Evolutionary conservation across 2,113 vertebrate species (phyloP), one percentile per base, ranked within the genome.

Genomic region (Macquaria australasica): DNA sequence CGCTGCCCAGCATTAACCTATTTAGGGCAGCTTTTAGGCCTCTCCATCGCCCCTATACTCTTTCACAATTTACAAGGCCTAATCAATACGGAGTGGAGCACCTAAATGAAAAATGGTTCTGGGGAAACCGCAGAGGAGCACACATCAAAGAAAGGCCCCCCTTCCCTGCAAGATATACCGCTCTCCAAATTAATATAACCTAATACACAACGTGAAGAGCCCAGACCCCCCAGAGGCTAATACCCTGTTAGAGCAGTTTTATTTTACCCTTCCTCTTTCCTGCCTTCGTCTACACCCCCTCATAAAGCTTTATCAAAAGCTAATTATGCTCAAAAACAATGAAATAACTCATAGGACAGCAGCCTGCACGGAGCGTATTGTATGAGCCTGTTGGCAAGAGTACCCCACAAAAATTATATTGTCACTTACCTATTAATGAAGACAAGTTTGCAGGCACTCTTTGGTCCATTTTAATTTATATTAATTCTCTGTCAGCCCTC

Each of bases 351-450:
- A 88, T 8, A 55, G 34, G 69, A 75, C 77, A 73, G 85, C 87
- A 87, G 81, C 75, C 69, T n/a, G 77, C 31, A 25, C 69, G 12
- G 56, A 73, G 88, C 79, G 84, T 71, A 78, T 87, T 90, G 79
- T 83, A 41, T 21, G 58, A 81, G 86, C 86, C 87, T 83, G 56
- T 79, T 79, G 90, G 91, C 90, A 59, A 90, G 77, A 79, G 58
- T 20, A 73, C 48, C 74, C 86, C 56, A 60, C 87, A 62, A 85
- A 93, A 94, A 92, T 93, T 73, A 92, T 90, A 92, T 87, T 91
- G 93, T 94, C 93, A 93, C 93, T 95, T 94, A 88, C 91, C 88
- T 90, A 88, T 91, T 95, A 95, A 96, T 95, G 92, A 95, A 96
- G 94, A 95, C 91, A 84, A 94, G 95, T 94, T 92, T 91, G 89